Conservation (phyloP, 2,113 vertebrate genomes). For the Gobio gobio region DNA sequence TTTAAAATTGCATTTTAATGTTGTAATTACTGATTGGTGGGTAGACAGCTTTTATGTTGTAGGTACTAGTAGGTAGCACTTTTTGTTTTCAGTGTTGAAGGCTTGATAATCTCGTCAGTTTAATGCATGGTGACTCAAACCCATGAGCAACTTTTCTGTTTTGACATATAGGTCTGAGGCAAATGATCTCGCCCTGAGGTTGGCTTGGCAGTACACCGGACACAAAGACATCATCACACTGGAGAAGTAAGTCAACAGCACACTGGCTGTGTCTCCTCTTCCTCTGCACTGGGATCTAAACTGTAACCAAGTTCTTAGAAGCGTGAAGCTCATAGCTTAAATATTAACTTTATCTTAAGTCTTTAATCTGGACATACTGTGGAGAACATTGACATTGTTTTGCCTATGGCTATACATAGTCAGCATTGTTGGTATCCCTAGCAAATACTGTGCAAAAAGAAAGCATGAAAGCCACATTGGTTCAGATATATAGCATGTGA, state of each 20-base stretch:
- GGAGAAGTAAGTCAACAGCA: slow-evolving; percentile 86
- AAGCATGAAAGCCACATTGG: background rate
- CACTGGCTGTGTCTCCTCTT: slow-evolving; percentile 33
- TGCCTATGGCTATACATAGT: background rate
- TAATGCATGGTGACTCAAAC: slow-evolving; percentile 62
- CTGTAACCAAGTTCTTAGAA: slow-evolving; percentile 56
- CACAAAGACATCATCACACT: slow-evolving; percentile 92
- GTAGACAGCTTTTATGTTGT: background rate
- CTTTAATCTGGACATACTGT: slow-evolving; percentile 7
- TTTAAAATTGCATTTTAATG: too few species aligned
- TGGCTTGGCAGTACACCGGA: slow-evolving; percentile 87
- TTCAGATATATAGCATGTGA: background rate
- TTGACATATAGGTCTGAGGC: slow-evolving; percentile 89
- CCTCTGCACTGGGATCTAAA: slow-evolving; percentile 37
- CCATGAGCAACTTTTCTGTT: slow-evolving; percentile 61
- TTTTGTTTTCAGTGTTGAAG: background rate
- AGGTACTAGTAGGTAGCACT: background rate
- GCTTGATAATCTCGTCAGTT: background rate
- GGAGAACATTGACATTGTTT: background rate
- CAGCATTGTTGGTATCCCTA: background rate
- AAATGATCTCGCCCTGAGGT: slow-evolving; percentile 93
- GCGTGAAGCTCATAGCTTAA: slow-evolving; percentile 49
- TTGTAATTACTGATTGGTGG: background rate
- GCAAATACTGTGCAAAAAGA: background rate
- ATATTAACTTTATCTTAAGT: slow-evolving; percentile 52